Evolutionary conservation across 2,888 invertebrate species (phyloP), one percentile per base, ranked within the genome.

Genomic region (Euclidia mi): DNA sequence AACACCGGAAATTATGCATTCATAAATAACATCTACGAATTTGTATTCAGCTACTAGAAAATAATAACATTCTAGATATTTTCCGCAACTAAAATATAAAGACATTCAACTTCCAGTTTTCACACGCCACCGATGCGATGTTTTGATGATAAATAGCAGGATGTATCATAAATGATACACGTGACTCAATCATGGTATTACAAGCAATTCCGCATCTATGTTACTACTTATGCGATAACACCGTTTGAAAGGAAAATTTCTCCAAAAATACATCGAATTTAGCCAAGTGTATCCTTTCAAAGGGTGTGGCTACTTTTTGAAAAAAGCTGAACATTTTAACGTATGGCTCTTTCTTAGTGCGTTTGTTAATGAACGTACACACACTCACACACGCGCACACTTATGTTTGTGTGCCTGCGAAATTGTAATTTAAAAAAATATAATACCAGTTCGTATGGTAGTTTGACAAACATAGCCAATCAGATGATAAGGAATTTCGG

Each of bases 381-480:
- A 92, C 92, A 92, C 92, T 85, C 87, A 81, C 90, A 87, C 91
- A 87, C 88, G 78, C 89, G 82, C 91, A 90, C 89, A 89, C 90
- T 1, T 25, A 84, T 66, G 34, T 71, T 66, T 71, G 72, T 67
- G 67, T 75, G 91, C 78, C 91, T 88, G 91, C 88, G 91, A 92
- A 90, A 90, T 71, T 53, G 50, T 46, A 38, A 40, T 56, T 38
- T 9, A 28, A 42, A 38, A 42, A 18, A 47, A 18, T 14, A 55
- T n/a, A n/a, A n/a, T n/a, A 57, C 81, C 83, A 82, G 64, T 68
- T 72, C 71, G 37, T 47, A 59, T 76, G 80, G 81, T 50, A 43
- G 57, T 63, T 47, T 65, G 29, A 29, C 44, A 40, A 45, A 44
- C 50, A 49, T 32, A 38, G 18, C 3, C 11, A 41, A 48, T 56